Evolutionary conservation across 1,140 invertebrate genomes (phyloP).

Genomic region (Sycophaga agraensis): DNA sequence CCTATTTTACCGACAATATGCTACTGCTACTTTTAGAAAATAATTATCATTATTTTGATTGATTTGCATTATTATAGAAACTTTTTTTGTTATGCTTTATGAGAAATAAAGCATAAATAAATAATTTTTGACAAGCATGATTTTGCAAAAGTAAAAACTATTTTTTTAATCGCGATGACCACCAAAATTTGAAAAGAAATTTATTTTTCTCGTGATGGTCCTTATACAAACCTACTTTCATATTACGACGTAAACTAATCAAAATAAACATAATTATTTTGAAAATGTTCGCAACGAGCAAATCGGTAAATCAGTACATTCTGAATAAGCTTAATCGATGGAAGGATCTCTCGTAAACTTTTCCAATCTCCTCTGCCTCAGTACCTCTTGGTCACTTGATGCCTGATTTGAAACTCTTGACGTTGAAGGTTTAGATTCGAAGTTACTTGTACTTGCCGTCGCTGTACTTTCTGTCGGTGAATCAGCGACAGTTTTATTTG

Average conservation of each 20-base stretch:
- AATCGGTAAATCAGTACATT: constrained; percentile 14
- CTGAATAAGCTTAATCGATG: constrained; percentile 19
- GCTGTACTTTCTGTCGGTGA: constrained; percentile 20
- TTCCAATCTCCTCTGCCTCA: constrained; percentile 70
- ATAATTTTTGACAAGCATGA: no score
- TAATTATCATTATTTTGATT: constrained; percentile 10
- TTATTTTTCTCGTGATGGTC: not conserved
- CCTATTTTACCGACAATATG: constrained; percentile 1
- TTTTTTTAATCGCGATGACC: not conserved
- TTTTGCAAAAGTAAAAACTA: not conserved
- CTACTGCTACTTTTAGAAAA: constrained; percentile 11
- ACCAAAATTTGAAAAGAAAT: not conserved
- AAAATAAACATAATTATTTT: constrained; percentile 15
- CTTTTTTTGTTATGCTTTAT: not conserved
- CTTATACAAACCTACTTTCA: not conserved
- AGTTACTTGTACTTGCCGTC: constrained; percentile 11
- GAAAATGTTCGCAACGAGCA: no score
- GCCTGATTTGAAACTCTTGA: constrained; percentile 35
- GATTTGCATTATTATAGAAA: no score
- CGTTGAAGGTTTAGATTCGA: constrained; percentile 28
- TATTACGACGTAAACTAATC: not conserved
- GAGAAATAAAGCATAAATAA: no score
- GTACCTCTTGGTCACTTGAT: constrained; percentile 55
- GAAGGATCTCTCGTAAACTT: constrained; percentile 59
- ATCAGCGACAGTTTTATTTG: constrained; percentile 18